Evolutionary conservation across 1,140 invertebrate species (phyloP).

Genomic region (Periplaneta americana): DNA sequence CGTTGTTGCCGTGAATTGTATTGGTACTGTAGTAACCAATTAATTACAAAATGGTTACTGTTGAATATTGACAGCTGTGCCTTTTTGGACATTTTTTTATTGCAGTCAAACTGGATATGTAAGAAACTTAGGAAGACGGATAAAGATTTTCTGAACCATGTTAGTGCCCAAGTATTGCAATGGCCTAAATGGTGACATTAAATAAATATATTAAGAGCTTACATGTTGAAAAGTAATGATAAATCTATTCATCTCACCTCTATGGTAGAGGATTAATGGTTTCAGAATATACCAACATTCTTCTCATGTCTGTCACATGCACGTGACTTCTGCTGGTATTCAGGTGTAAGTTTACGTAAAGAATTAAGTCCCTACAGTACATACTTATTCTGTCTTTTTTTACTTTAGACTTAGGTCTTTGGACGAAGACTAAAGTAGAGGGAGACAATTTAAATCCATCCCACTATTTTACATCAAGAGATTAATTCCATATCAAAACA

Average conservation of each 20-base stretch:
- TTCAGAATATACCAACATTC: too few relatives aligned
- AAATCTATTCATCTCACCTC: too few relatives aligned
- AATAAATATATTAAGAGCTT: not conserved
- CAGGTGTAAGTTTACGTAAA: too few relatives aligned
- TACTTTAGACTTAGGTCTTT: too few relatives aligned
- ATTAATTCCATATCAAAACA: not conserved
- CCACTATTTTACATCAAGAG: not conserved
- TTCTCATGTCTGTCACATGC: too few relatives aligned
- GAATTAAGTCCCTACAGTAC: too few relatives aligned
- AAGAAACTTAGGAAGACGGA: not conserved
- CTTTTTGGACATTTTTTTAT: not conserved
- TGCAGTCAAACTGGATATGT: not conserved
- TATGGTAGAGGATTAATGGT: too few relatives aligned
- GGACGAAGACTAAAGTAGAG: too few relatives aligned
- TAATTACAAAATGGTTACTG: not conserved
- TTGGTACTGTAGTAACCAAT: not conserved
- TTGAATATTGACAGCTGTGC: not conserved
- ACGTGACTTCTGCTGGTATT: too few relatives aligned
- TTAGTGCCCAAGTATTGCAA: not conserved
- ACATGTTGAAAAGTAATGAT: too few relatives aligned
- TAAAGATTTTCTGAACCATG: not conserved
- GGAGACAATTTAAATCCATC: too few relatives aligned
- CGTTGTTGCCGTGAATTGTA: not conserved
- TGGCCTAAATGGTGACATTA: not conserved
- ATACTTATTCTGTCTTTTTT: too few relatives aligned